Percentiles rank a stretch among this genome's conserved stretches.
phyloP scores from a whole-genome alignment of 2,113 vertebrate genomes.

The Syngnathus typhle region DNA sequence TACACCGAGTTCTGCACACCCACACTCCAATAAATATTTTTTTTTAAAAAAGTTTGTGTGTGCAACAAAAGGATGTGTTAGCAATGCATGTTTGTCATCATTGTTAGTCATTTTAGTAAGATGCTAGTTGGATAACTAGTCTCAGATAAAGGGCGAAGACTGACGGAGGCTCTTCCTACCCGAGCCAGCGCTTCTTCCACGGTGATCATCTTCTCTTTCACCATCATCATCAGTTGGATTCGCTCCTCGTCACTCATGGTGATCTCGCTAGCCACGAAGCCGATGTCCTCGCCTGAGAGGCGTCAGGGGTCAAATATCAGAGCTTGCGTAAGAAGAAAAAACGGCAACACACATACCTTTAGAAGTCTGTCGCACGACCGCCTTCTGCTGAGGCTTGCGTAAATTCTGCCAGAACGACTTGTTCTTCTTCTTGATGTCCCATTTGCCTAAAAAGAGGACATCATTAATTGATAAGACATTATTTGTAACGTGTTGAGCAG shows the following conservation, averaged over 20 bases:
- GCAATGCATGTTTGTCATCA: conserved; percentile 10
- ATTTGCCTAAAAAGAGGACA: conserved; percentile 74
- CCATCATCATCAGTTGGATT: conserved; percentile 99
- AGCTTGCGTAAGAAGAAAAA: neutral
- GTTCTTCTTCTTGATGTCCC: conserved; percentile 96
- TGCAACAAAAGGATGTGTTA: conserved; percentile 27
- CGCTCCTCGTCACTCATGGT: conserved; percentile 97
- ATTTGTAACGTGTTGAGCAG: neutral
- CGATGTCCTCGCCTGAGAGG: conserved; percentile 83
- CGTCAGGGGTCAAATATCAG: neutral
- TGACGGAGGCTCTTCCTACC: conserved; percentile 68
- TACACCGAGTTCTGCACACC: conserved; percentile 38
- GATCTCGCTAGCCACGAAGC: conserved; percentile 95
- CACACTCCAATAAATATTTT: conserved; percentile 36
- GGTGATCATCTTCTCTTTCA: conserved; percentile 98
- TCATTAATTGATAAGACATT: too few species aligned
- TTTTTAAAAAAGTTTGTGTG: conserved; percentile 16
- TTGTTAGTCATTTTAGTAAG: conserved; percentile 71
- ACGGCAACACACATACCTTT: conserved; percentile 76
- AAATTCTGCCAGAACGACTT: conserved; percentile 99
- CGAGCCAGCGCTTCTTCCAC: conserved; percentile 94
- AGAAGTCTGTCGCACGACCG: conserved; percentile 84
- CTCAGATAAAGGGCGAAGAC: neutral
- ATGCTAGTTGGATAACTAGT: conserved; percentile 3
- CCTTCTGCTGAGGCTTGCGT: conserved; percentile 86